These are phyloP conservation scores for Nasonia giraulti DNA, from an alignment of 1,140 invertebrate species.

Conservation along the genomic window DNA sequence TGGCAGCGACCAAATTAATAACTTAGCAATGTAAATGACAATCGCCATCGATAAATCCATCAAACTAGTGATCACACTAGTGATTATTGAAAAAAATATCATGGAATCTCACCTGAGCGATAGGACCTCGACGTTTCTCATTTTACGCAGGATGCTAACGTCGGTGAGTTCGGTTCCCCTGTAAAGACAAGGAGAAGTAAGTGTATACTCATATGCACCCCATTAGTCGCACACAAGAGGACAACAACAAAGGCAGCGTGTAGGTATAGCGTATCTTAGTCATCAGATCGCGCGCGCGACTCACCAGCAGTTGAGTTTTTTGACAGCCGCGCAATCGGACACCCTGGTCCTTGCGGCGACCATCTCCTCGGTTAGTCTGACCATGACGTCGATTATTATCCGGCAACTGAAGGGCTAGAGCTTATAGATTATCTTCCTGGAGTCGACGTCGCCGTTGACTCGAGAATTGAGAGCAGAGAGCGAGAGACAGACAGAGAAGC, in stretches of 20 bases:
- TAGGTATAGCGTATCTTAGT: not conserved
- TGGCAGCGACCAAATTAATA: not conserved
- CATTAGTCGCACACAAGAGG: not conserved
- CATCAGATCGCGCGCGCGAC: constrained; percentile 55
- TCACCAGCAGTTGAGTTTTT: constrained; percentile 94
- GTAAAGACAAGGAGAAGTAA: constrained; percentile 59
- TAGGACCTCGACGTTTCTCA: constrained; percentile 87
- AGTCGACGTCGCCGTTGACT: too few species aligned
- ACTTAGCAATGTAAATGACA: constrained; percentile 28
- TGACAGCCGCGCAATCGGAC: constrained; percentile 87
- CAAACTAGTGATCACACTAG: not conserved
- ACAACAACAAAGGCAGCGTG: constrained; percentile 2
- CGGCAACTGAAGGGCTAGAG: not conserved
- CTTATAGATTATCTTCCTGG: not conserved
- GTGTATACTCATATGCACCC: not conserved
- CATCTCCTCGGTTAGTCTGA: constrained; percentile 92
- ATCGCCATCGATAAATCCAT: not conserved
- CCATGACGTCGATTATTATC: constrained; percentile 70
- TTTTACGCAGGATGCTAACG: constrained; percentile 83
- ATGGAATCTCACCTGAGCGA: constrained; percentile 81
- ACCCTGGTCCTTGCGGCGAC: constrained; percentile 90
- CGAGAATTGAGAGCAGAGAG: not conserved
- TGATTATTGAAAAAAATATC: not conserved
- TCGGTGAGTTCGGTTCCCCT: constrained; percentile 89
- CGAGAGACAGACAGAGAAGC: not conserved